Evolutionary conservation across 1,140 invertebrate species (phyloP).

Genomic region (Lordiphosa collinella): DNA sequence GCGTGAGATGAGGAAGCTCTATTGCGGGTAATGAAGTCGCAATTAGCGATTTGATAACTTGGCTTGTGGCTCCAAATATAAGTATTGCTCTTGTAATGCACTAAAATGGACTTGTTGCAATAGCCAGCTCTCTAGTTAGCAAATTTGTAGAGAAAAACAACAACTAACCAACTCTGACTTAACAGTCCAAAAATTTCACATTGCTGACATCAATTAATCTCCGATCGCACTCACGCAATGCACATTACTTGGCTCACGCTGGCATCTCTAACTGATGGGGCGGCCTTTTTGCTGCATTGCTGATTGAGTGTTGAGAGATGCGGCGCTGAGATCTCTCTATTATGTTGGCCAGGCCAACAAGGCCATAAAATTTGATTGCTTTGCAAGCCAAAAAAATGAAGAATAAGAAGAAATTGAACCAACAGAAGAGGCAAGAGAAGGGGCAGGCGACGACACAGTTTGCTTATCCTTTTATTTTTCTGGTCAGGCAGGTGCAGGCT

Average conservation of each 20-base stretch:
- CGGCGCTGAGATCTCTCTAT: constrained; percentile 52
- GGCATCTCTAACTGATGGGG: constrained; percentile 8
- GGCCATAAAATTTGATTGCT: constrained; percentile 72
- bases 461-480: constrained; percentile 9
- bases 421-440: neutral
- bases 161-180: too few species aligned
- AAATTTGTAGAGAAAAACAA: too few species aligned
- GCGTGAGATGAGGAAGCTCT: constrained; percentile 2
- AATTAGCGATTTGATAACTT: too few species aligned
- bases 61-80: too few species aligned
- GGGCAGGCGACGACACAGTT: constrained; percentile 9
- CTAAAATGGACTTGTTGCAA: too few species aligned
- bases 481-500: constrained; percentile 29
- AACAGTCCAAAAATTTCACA: neutral
- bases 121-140: too few species aligned
- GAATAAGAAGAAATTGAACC: constrained; percentile 7
- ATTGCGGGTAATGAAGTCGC: too few species aligned
- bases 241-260: neutral
- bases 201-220: too few species aligned
- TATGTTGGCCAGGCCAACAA: constrained; percentile 58
- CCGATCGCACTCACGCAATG: too few species aligned
- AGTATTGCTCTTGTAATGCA: too few species aligned
- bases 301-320: constrained; percentile 70
- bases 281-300: constrained; percentile 37
- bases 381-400: constrained; percentile 23